Evolutionary conservation across 1,140 invertebrate species (phyloP).

Genomic region (Calephelis nemesis): DNA sequence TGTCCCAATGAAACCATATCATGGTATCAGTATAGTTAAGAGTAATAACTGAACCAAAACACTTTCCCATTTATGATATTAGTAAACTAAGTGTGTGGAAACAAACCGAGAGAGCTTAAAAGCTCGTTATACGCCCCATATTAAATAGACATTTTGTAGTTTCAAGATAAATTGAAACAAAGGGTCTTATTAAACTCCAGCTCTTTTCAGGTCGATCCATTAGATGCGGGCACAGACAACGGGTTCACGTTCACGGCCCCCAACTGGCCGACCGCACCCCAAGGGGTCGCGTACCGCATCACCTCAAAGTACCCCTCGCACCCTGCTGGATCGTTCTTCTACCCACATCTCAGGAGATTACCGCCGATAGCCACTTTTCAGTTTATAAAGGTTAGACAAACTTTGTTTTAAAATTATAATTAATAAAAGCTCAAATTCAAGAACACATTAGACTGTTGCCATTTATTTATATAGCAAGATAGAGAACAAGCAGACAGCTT

Average conservation of each 20-base stretch:
- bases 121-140: no score
- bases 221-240: constrained; percentile 98
- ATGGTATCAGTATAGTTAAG: no score
- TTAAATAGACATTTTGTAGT: neutral
- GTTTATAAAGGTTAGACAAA: constrained; percentile 87
- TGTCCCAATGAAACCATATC: no score
- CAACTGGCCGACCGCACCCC: constrained; percentile 94
- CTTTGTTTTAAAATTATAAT: neutral
- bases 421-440: neutral
- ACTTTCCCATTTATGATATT: no score
- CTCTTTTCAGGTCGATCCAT: constrained; percentile 88
- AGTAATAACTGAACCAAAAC: no score
- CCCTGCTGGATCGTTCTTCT: constrained; percentile 96
- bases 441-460: no score
- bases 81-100: no score
- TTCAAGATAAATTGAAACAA: neutral
- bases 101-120: no score
- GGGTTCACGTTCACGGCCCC: constrained; percentile 98
- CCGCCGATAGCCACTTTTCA: constrained; percentile 94
- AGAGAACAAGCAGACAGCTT: no score
- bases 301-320: constrained; percentile 94
- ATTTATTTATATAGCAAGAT: no score
- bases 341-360: constrained; percentile 90
- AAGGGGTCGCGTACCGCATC: constrained; percentile 93
- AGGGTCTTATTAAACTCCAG: constrained; percentile 2